These are phyloP conservation scores for Ophiothrix spiculata DNA, from an alignment of 35 echinoderm and acorn worm species.

Conservation along the genomic window DNA sequence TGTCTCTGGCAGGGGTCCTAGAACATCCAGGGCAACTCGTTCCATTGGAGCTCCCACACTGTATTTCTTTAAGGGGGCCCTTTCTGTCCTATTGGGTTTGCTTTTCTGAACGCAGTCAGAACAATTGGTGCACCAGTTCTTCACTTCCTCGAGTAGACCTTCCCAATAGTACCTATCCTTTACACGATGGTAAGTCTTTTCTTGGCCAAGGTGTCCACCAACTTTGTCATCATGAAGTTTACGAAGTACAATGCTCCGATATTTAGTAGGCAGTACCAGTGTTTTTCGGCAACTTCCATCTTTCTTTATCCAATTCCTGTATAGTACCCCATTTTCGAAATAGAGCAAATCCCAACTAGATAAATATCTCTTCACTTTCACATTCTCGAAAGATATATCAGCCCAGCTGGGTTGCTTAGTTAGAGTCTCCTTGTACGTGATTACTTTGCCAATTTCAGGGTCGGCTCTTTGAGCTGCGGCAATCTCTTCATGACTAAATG, in stretches of 20 bases:
- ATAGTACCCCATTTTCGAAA: too few species aligned
- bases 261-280: constrained; percentile 32
- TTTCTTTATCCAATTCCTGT: too few species aligned
- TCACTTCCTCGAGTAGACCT: constrained; percentile 10
- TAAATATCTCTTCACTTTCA: too few species aligned
- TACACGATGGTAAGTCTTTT: constrained; percentile 17
- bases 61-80: constrained; percentile 1
- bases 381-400: too few species aligned
- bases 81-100: background rate
- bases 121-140: background rate
- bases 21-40: constrained; percentile 31
- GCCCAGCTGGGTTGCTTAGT: too few species aligned
- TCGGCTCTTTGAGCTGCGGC: too few species aligned
- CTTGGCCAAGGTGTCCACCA: constrained; percentile 7
- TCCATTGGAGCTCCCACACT: constrained; percentile 19
- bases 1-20: constrained; percentile 35
- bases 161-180: constrained; percentile 17
- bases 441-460: too few species aligned
- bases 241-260: background rate
- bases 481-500: too few species aligned
- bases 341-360: too few species aligned
- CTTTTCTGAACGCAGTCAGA: background rate
- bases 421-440: too few species aligned
- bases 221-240: background rate
- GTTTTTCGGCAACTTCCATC: too few species aligned